phyloP scores from a whole-genome alignment of 2,888 invertebrate genomes.

The Steinernema hermaphroditum region DNA sequence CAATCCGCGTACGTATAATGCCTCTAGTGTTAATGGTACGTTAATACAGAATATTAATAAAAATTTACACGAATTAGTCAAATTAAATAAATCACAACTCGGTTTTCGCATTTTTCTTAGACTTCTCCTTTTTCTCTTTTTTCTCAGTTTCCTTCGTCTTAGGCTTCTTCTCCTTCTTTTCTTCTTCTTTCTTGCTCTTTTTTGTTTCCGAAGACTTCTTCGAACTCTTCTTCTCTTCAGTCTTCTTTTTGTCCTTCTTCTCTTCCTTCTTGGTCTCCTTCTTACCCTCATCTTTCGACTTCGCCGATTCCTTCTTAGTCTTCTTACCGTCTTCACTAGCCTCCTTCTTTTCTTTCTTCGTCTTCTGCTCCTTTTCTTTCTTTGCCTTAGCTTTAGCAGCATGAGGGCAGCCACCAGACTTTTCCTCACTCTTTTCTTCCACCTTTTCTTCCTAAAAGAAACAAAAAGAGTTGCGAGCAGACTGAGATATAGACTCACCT shows the following conservation, averaged over 20 bases:
- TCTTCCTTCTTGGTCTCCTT: conserved; percentile 8
- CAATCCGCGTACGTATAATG: not conserved
- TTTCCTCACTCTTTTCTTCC: not conserved
- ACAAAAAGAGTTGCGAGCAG: too few species aligned
- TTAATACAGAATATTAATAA: too few species aligned
- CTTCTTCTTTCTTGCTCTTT: conserved; percentile 9
- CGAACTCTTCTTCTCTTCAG: conserved; percentile 26
- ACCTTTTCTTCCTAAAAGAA: not conserved
- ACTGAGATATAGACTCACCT: too few species aligned
- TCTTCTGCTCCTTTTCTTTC: conserved; percentile 29
- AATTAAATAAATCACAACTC: conserved; percentile 1
- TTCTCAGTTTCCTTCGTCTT: not conserved
- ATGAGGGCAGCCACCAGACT: not conserved
- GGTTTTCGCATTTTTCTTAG: conserved; percentile 15
- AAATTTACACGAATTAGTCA: not conserved
- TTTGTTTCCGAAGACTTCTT: not conserved
- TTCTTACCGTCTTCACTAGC: not conserved
- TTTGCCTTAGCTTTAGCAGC: not conserved
- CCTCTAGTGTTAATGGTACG: too few species aligned
- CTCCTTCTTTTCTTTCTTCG: conserved; percentile 31
- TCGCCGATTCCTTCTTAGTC: conserved; percentile 30
- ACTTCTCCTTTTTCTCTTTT: not conserved
- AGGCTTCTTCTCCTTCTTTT: not conserved
- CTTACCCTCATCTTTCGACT: conserved; percentile 3
- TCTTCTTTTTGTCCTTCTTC: conserved; percentile 8